Base-by-base conservation (phyloP, 2,113 vertebrate genomes). In the Rattus rattus region DNA sequence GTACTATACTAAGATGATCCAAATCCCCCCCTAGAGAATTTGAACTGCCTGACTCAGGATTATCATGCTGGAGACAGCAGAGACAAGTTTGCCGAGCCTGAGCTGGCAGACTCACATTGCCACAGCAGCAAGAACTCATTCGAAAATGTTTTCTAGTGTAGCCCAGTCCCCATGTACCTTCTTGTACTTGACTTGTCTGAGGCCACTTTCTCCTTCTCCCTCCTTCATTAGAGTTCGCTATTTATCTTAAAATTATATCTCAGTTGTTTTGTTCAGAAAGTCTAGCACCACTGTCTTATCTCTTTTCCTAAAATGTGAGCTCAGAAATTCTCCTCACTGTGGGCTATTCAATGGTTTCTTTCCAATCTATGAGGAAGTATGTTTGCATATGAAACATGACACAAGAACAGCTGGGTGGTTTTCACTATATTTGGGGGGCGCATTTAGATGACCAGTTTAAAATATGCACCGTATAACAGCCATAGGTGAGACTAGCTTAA, bases 261-360 rank as follows among this genome's bases (percentile, higher is more conserved):
- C 26, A 72, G 0, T 79, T 73, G 13, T 77, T 96, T 43, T 90
- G 30, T n/a, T 33, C 70, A 92, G 84, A 1, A 19, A 92, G 96
- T 13, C 17, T 96, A 56, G 69, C 47, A 94, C 33, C 43, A 17
- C 47, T 72, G 47, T 24, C 8, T 63, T 86, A 75, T 90, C 8
- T 89, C 33, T 83, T 84, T 88, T 84, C 16, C 22, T 97, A 75
- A 94, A 93, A 24, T 43, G 75, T 59, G 83, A 97, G 13, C 43
- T 76, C 56, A 95, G 59, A 79, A 96, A 87, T 95, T 87, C 26
- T 93, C 94, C 10, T 5, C 77, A 61, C 36, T 61, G 30, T 85
- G 85, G 69, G 28, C 20, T 92, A 54, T 28, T 47, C 61, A 0
- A 61, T 91, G 56, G 36, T 77, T 94, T 96, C 77, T 89, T 96